Evolutionary conservation across 2,797 vertebrate species (phyloP).

Genomic region (Ptychobarbus kaznakovi): DNA sequence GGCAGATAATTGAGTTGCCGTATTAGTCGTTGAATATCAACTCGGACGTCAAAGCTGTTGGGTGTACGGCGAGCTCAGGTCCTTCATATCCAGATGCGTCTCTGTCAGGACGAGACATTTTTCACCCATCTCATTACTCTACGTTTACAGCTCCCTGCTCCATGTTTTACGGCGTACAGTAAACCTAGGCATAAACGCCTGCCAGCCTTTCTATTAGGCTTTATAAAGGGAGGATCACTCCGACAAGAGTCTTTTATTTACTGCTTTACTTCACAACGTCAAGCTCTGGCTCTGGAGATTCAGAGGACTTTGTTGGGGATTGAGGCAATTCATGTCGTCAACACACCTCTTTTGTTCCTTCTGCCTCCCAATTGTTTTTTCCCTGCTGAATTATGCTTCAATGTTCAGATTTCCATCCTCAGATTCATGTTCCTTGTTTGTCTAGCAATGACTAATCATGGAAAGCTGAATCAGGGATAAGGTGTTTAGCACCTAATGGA

Average conservation of each 20-base stretch:
- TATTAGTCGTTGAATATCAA: conserved; percentile 48
- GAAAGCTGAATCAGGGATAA: conserved; percentile 33
- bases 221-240: conserved; percentile 56
- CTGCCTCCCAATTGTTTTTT: conserved; percentile 12
- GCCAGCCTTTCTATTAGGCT: conserved; percentile 60
- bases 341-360: conserved; percentile 20
- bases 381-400: conserved; percentile 38
- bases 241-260: conserved; percentile 59
- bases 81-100: conserved; percentile 45
- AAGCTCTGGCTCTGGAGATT: conserved; percentile 41
- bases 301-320: conserved; percentile 13
- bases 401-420: conserved; percentile 26
- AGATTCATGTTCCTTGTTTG: conserved; percentile 4
- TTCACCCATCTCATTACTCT: conserved; percentile 61
- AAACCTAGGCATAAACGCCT: conserved; percentile 53
- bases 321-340: conserved; percentile 55
- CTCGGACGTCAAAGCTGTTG: conserved; percentile 35
- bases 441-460: conserved; percentile 27
- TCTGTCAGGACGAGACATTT: conserved; percentile 47
- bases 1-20: conserved; percentile 51
- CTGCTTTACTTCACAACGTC: conserved; percentile 40
- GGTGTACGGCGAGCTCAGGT: conserved; percentile 25
- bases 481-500: conserved; percentile 17
- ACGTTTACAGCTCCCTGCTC: conserved; percentile 57
- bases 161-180: conserved; percentile 55